Evolutionary conservation across 2,113 vertebrate species (phyloP), one percentile per base, ranked within the genome.

Genomic region (Columba janthina): DNA sequence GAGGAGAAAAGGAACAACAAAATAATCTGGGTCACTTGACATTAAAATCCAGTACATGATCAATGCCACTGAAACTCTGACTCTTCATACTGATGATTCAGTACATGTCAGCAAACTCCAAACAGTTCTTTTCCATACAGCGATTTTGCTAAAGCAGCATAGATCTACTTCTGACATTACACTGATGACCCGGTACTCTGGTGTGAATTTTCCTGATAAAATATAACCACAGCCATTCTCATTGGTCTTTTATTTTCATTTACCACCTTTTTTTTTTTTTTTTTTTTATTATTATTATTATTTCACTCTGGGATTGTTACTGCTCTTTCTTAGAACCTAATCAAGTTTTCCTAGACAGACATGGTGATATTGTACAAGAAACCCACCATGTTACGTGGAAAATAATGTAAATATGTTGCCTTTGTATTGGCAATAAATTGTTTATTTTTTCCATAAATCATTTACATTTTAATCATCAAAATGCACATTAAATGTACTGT

Each of bases 401-500:
- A 62, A 24, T 10, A 20, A 62, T 2, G 31, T 21, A 9, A 11
- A 25, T 12, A 15, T 12, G 62, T 11, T 62, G 48, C 13, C 38
- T 57, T 29, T 60, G 19, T 9, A 5, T 51, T 92, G 81, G 29
- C 44, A 61, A 56, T 42, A 69, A 31, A 75, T 25, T 67, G 53
- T 31, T 62, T 72, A 26, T 53, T 82, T 71, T 71, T 73, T 85
- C 31, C 61, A 51, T 25, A 14, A 28, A 24, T 29, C 17, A 24
- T 3, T 61, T 46, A 20, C 20, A 80, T 46, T 56, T 69, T 29
- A 21, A 32, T 28, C 32, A 60, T 31, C 44, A 19, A 0, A 3
- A 11, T 8, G 9, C 25, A 34, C 19, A 57, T 22, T 25, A 26
- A 44, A 13, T 1, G 19, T 0, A 3, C 32, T 3, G 26, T 6